Base-by-base conservation (phyloP, 2,888 invertebrate species). In the Morpho helenor region DNA sequence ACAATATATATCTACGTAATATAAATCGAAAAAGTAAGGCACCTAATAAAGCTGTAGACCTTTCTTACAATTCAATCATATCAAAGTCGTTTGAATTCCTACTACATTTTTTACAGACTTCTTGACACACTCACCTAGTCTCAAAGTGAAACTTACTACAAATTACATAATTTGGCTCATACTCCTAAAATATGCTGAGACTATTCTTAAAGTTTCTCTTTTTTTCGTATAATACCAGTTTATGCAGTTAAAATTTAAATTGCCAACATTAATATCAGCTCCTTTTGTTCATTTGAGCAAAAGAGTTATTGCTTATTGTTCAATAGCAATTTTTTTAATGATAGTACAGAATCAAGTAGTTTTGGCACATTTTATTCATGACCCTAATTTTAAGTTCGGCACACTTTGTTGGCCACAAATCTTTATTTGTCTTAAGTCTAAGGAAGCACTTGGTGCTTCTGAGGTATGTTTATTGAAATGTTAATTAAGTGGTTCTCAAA, bases 361-460 rank as follows among this genome's bases (percentile, higher is more conserved):
- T 86, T 87, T 87, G 85, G 86, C 87, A 87, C 87, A 85, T 81
- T 75, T 68, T 73, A 72, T 75, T 67, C 71, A 68, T 71, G 73
- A 71, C 70, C 73, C 70, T 74, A 72, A 74, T 72, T 67, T 70
- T 64, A 62, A 68, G 68, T 68, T 68, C 58, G 68, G 61, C 55
- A 66, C 60, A 41, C 46, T 53, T 46, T 42, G 49, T 53, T 49
- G 62, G 67, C 59, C 68, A 67, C 69, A 76, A 74, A 79, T 70
- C 75, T 73, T 53, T 68, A 71, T 16, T 16, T 72, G 69, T 75
- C 73, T 76, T 76, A 75, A 80, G 73, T 78, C 82, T 86, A 82
- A 77, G 82, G 87, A 87, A 85, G 81, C 84, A 72, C 64, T 46
- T 48, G 66, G 66, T 68, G 82, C 87, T 78, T 86, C 88, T 87